Conservation (phyloP, 92 coral and sea anemone genomes). For the Palythoa caribaeorum region DNA sequence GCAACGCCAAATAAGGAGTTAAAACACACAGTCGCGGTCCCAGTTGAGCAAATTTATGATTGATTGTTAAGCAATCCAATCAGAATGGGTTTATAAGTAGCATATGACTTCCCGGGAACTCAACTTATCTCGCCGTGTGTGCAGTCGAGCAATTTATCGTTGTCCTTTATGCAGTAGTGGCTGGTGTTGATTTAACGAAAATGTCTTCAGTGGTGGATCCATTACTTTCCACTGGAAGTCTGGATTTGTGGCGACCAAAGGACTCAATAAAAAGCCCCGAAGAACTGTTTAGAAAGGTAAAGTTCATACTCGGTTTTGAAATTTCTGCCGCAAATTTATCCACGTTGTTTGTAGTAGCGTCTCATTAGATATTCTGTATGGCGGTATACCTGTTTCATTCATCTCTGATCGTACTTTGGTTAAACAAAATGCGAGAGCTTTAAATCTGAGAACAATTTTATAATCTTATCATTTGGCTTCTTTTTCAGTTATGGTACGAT, state of each 20-base stretch:
- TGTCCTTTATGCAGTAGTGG: not conserved
- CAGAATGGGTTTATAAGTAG: conserved; percentile 66
- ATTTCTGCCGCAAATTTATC: not conserved
- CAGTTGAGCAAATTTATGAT: conserved; percentile 79
- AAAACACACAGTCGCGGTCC: conserved; percentile 80
- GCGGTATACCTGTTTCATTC: conserved; percentile 25
- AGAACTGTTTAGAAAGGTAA: conserved; percentile 96
- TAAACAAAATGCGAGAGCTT: conserved; percentile 23
- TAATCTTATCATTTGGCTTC: not conserved
- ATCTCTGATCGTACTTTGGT: conserved; percentile 23
- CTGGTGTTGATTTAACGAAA: conserved; percentile 42
- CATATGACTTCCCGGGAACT: conserved; percentile 81
- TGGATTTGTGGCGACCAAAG: conserved; percentile 90
- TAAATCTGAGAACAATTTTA: not conserved
- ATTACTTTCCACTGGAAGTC: conserved; percentile 94
- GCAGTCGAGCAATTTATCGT: conserved; percentile 81
- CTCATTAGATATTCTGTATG: conserved; percentile 37
- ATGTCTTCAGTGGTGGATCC: conserved; percentile 97
- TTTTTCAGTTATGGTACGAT: conserved; percentile 85
- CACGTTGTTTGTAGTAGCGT: conserved; percentile 24
- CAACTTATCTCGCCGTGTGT: conserved; percentile 75
- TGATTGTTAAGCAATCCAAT: conserved; percentile 86
- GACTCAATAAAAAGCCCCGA: conserved; percentile 90
- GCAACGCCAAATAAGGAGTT: conserved; percentile 90
- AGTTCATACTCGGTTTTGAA: conserved; percentile 17